A percentile compares a stretch with the other conserved stretches of the same genome.
These are phyloP conservation scores for Platynereis dumerilii DNA, from an alignment of 2,888 invertebrate genomes.

Conservation along the genomic window DNA sequence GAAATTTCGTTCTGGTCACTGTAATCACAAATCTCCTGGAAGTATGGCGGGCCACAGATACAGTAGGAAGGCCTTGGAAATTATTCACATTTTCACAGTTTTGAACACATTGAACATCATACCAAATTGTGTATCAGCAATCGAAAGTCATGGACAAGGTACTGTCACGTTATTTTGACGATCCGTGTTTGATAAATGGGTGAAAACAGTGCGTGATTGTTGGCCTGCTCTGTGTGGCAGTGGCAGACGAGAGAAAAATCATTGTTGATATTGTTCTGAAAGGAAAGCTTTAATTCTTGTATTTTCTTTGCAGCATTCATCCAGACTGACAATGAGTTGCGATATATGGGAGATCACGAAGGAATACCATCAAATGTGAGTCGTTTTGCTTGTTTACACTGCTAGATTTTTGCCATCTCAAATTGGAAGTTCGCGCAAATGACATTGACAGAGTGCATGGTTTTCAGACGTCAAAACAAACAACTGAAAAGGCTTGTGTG, in stretches of 20 bases:
- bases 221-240: too few species aligned
- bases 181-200: not conserved
- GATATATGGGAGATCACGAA: conserved; percentile 75
- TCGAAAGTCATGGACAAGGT: conserved; percentile 63
- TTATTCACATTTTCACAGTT: conserved; percentile 56
- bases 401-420: too few species aligned
- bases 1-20: too few species aligned
- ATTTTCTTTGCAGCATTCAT: conserved; percentile 71
- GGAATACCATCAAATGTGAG: conserved; percentile 66
- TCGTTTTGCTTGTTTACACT: conserved; percentile 24
- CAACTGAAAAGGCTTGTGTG: too few species aligned
- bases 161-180: conserved; percentile 23
- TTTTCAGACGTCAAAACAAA: too few species aligned
- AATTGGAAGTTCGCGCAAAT: too few species aligned
- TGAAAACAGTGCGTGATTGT: too few species aligned
- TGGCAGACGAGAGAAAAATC: too few species aligned
- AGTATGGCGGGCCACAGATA: conserved; percentile 59
- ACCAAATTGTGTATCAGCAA: conserved; percentile 53
- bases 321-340: conserved; percentile 74
- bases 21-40: not conserved
- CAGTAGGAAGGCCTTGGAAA: conserved; percentile 52
- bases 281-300: too few species aligned
- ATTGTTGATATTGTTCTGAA: too few species aligned
- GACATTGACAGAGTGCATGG: too few species aligned
- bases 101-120: conserved; percentile 55